Conservation (phyloP, 2,888 invertebrate species). For the Mythimna lalbum region DNA sequence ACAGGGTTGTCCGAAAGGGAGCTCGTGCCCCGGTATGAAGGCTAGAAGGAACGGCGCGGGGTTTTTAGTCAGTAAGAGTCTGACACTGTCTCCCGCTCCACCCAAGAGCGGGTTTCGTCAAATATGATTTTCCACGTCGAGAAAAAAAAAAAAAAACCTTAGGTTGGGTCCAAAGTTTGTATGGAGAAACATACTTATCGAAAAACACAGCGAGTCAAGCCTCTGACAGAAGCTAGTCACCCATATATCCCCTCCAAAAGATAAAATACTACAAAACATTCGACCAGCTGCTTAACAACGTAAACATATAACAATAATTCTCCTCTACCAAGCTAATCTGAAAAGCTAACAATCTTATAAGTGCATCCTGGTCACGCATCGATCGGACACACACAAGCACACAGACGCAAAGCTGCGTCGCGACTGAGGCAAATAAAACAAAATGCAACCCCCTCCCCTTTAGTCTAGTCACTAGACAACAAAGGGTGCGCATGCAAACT, state of each 20-base stretch:
- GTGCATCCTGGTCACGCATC: slow-evolving; percentile 76
- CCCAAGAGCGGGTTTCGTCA: too few relatives aligned
- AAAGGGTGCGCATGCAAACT: slow-evolving; percentile 82
- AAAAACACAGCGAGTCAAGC: too few relatives aligned
- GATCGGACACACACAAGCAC: slow-evolving; percentile 72
- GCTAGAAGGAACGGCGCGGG: too few relatives aligned
- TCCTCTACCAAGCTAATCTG: slow-evolving; percentile 39
- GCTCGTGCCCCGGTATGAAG: too few relatives aligned
- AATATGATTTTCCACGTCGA: too few relatives aligned
- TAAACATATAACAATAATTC: slow-evolving; percentile 49
- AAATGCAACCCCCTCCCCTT: slow-evolving; percentile 80
- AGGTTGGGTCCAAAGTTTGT: too few relatives aligned
- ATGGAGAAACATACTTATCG: too few relatives aligned
- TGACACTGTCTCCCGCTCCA: too few relatives aligned
- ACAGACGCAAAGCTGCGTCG: slow-evolving; percentile 62
- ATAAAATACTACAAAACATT: slow-evolving; percentile 2
- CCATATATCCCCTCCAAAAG: not conserved
- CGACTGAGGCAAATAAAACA: slow-evolving; percentile 85
- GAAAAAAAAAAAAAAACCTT: too few relatives aligned
- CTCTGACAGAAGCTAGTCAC: not conserved
- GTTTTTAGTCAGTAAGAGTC: too few relatives aligned
- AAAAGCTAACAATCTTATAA: slow-evolving; percentile 59
- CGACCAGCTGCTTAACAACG: slow-evolving; percentile 18
- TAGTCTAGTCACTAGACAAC: slow-evolving; percentile 88
- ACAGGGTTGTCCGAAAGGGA: too few relatives aligned